These are phyloP conservation scores for Momotus momota DNA, from an alignment of 2,797 vertebrate species.

Conservation along the genomic window DNA sequence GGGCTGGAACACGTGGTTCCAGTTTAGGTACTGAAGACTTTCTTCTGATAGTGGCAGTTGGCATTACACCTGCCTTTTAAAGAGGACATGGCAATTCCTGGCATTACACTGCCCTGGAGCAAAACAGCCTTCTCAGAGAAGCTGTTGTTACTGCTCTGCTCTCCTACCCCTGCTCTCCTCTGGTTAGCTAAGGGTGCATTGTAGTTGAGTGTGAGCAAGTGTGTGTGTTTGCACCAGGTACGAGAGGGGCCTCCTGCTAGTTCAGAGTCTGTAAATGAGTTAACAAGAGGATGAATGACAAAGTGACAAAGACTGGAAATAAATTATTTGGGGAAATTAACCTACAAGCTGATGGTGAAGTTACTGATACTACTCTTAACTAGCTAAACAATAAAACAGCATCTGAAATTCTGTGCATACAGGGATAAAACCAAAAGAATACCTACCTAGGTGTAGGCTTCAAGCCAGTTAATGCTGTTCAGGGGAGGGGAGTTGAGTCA, in stretches of 20 bases:
- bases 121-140: not conserved
- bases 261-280: fast-evolving
- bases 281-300: not conserved
- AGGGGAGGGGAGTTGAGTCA: not conserved
- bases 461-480: too few species aligned
- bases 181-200: not conserved
- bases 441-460: fast-evolving
- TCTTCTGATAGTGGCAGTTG: not conserved
- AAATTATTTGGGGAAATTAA: not conserved
- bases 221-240: not conserved
- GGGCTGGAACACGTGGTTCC: not conserved
- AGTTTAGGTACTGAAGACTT: not conserved
- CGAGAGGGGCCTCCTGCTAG: not conserved
- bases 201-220: not conserved
- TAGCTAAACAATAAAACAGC: not conserved
- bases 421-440: not conserved
- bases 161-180: not conserved
- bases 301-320: not conserved
- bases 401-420: not conserved
- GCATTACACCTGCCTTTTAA: not conserved
- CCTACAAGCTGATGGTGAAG: not conserved
- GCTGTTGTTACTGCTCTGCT: not conserved
- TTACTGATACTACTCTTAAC: not conserved
- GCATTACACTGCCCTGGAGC: not conserved
- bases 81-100: not conserved